Evolutionary conservation across 2,888 invertebrate genomes (phyloP).

Genomic region (Lochmaea capreae): DNA sequence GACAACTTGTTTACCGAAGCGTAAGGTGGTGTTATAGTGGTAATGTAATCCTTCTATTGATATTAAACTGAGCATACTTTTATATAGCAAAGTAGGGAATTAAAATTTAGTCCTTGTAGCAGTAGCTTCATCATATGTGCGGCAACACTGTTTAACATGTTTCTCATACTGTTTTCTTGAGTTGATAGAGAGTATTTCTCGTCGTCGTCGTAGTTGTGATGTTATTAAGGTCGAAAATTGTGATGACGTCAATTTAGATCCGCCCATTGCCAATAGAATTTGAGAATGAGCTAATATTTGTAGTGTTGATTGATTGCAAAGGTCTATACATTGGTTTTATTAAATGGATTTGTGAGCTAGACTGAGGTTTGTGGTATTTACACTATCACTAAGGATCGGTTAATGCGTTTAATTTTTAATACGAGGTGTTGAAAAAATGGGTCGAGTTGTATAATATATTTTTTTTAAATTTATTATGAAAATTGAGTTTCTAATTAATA

Average conservation of each 20-base stretch:
- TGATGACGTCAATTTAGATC: conserved; percentile 54
- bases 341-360: conserved; percentile 43
- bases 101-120: background rate
- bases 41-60: too few relatives aligned
- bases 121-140: background rate
- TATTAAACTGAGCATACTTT: too few relatives aligned
- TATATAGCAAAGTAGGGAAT: too few relatives aligned
- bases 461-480: too few relatives aligned
- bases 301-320: conserved; percentile 54
- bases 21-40: too few relatives aligned
- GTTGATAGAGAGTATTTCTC: conserved; percentile 31
- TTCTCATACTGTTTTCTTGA: conserved; percentile 12
- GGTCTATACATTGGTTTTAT: conserved; percentile 32
- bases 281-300: conserved; percentile 57
- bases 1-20: too few relatives aligned
- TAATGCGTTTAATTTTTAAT: conserved; percentile 26
- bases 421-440: conserved; percentile 1
- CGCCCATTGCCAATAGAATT: conserved; percentile 58
- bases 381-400: conserved; percentile 34
- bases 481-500: too few relatives aligned
- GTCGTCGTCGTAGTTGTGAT: conserved; percentile 33
- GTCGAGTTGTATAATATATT: background rate
- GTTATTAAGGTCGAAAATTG: conserved; percentile 47
- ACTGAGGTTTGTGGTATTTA: conserved; percentile 41
- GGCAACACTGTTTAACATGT: background rate